A percentile compares a stretch with the other conserved stretches of the same genome.
These are phyloP conservation scores for Penaeus indicus DNA, from an alignment of 1,140 invertebrate species.

Conservation along the genomic window DNA sequence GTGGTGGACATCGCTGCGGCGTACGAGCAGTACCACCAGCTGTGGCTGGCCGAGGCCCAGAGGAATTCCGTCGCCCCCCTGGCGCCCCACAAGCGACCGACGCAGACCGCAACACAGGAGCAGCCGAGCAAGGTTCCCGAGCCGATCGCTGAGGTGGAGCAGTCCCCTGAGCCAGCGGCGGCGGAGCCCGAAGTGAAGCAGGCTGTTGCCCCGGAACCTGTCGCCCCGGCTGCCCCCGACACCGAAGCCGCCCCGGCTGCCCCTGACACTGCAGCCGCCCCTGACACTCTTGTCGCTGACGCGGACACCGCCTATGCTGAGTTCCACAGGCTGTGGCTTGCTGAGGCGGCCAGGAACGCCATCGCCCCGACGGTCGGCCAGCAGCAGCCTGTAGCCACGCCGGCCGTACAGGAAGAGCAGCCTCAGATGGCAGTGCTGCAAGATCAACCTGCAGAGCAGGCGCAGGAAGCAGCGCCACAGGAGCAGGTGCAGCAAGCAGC, in stretches of 20 bases:
- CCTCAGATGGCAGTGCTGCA: background rate
- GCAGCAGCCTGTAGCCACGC: background rate
- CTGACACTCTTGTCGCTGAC: background rate
- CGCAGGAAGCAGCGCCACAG: too few relatives aligned
- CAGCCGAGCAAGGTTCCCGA: background rate
- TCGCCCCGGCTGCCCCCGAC: background rate
- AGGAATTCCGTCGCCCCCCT: constrained; percentile 32
- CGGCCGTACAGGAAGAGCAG: background rate
- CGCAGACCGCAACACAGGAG: background rate
- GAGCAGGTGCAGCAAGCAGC: too few relatives aligned
- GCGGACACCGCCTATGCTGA: constrained; percentile 12
- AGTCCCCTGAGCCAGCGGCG: background rate
- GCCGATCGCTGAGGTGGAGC: background rate
- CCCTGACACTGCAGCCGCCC: constrained; percentile 21
- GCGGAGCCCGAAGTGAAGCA: background rate
- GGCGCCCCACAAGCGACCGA: background rate
- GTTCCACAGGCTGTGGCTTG: constrained; percentile 13
- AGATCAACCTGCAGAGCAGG: too few relatives aligned
- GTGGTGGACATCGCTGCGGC: constrained; percentile 34
- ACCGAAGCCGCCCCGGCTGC: background rate
- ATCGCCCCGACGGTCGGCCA: background rate
- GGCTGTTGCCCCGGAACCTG: background rate
- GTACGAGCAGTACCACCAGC: constrained; percentile 35
- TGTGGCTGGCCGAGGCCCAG: constrained; percentile 40
- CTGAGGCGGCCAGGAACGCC: constrained; percentile 43